Evolutionary conservation across 1,140 invertebrate genomes (phyloP), one percentile per base, ranked within the genome.

Genomic region (Eumaeus atala): DNA sequence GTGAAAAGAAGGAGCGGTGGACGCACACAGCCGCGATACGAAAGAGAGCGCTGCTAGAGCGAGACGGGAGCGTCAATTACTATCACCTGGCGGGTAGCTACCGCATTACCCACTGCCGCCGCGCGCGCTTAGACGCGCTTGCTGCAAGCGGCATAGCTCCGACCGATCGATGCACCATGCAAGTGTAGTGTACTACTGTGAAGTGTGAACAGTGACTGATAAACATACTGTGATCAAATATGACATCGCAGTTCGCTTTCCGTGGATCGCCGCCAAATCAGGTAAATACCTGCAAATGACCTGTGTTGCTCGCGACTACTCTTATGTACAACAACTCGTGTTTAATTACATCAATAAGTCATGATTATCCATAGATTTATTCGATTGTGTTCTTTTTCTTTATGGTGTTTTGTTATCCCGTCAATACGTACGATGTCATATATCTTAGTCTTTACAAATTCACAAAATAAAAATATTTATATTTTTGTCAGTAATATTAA

Each of bases 21-120:
- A 73, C 75, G 62, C 70, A 78, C 72, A 76, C 74, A 68, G 57
- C 36, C 28, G 54, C 55, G 58, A 66, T 64, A 18, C 37, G 21
- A 72, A 63, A 64, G 81, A 76, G 64, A 74, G 70, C 70, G 75
- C 64, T 50, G 73, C 59, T 61, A 70, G 81, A 84, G 76, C 61
- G 71, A 66, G 81, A 84, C 77, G 67, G 77, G 72, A 72, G 78
- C 76, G 81, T 74, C 81, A 82, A 84, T 84, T 84, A 84, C 81
- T 79, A 82, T 84, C 81, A 84, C 81, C 81, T 84, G 81, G 81
- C 81, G 81, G 75, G 72, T 76, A 70, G 81, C 81, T 82, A 84
- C 81, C 78, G 81, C 81, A 84, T 84, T 84, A 84, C 81, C 81
- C 78, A 78, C 76, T 75, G 73, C 75, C 76, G 77, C 74, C 78